Evolutionary conservation across 2,888 invertebrate genomes (phyloP).

Genomic region (Sipunculus nudus): DNA sequence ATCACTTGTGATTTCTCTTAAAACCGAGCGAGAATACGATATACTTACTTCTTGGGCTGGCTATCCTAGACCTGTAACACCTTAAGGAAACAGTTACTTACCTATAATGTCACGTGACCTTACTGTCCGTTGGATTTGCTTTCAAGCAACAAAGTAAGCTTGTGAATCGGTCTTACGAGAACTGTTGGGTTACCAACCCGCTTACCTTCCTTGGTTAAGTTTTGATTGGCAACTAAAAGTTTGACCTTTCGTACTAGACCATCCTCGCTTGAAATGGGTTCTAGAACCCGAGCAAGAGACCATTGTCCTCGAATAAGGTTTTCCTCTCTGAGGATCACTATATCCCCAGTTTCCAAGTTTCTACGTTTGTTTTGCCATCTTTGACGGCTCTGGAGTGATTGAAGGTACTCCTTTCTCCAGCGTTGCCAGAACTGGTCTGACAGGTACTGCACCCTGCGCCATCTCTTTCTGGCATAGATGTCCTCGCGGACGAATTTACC

Average conservation of each 20-base stretch:
- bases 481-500: constrained; percentile 15
- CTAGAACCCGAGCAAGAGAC: constrained; percentile 9
- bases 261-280: constrained; percentile 14
- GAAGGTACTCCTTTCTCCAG: constrained; percentile 11
- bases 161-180: constrained; percentile 28
- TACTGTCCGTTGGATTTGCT: too few relatives aligned
- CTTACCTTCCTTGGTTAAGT: constrained; percentile 16
- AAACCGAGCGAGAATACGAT: too few relatives aligned
- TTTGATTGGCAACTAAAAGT: not conserved
- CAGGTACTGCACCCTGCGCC: constrained; percentile 11
- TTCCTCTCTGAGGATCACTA: constrained; percentile 27
- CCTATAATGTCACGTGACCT: too few relatives aligned
- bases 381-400: not conserved
- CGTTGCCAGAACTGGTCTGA: constrained; percentile 5
- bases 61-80: too few relatives aligned
- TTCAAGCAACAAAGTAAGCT: constrained; percentile 23
- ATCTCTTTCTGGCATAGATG: constrained; percentile 16
- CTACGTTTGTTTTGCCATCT: constrained; percentile 32
- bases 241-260: constrained; percentile 41
- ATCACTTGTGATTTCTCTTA: too few relatives aligned
- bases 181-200: not conserved
- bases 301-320: constrained; percentile 16
- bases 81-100: too few relatives aligned
- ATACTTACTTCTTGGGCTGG: too few relatives aligned
- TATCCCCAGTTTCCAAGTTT: constrained; percentile 26